Base-by-base conservation (phyloP, 2,113 vertebrate genomes). In the Silurus glanis region DNA sequence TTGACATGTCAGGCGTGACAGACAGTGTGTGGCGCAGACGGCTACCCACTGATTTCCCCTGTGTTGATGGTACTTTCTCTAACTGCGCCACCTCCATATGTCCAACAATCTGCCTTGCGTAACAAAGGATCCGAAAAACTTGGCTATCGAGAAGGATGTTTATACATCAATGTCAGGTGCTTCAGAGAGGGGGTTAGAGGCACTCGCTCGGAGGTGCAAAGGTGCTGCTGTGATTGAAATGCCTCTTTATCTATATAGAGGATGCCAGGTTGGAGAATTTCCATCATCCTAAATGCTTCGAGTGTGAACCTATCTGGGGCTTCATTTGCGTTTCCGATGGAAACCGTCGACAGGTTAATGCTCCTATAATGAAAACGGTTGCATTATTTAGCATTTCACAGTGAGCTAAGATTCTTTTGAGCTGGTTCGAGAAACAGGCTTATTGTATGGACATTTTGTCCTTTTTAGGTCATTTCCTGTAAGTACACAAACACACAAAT, bases 1-100 rank as follows among this genome's bases (percentile, higher is more conserved):
- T 83, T 89, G 85, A 82, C 84, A 87, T 78, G 88, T 89, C 83
- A 83, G 67, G 83, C 47, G 62, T 87, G 88, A 85, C 85, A 82
- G 79, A 83, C 85, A 49, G 71, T 71, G 59, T 81, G 66, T 86
- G 69, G 79, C 23, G 2, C 86, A 85, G 88, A 80, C 55, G 49
- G 83, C 71, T 47, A 58, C 83, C 64, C 66, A 47, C 75, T 83
- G 74, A 85, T 45, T 87, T 62, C 86, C 80, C 56, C 83, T 80
- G 55, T 53, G 80, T 61, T 83, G 80, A 83, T 78, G 80, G 75
- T 82, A 58, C 85, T 89, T 62, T 87, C 83, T 89, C 78, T 84
- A 84, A 85, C 86, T 87, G 55, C 64, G 74, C 62, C 55, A 25
- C 82, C 83, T 89, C 86, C 83, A 78, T 80, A 85, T 83, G 88